phyloP scores from a whole-genome alignment of 2,113 vertebrate species.

The Dipodomys merriami region DNA sequence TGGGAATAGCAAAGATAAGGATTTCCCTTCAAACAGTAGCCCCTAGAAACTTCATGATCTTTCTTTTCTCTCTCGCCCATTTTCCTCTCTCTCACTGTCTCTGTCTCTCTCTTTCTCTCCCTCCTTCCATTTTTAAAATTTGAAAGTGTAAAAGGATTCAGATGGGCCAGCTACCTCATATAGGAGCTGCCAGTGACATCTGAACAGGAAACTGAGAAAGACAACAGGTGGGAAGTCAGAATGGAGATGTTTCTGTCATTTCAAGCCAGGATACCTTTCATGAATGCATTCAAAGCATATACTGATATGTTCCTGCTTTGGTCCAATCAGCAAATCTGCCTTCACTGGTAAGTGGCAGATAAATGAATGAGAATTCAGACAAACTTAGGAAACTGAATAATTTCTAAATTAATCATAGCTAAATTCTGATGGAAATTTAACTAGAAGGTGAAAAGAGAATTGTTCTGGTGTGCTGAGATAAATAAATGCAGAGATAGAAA shows the following conservation, averaged over 20 bases:
- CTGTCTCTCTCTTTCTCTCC: too few species aligned
- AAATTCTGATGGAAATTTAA: not conserved
- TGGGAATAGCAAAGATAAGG: not conserved
- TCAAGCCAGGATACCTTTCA: not conserved
- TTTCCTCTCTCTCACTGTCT: too few species aligned
- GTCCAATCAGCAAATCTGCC: not conserved
- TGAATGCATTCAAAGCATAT: not conserved
- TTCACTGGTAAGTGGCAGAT: not conserved
- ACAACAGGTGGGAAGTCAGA: not conserved
- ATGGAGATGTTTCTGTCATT: not conserved
- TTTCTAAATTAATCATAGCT: not conserved
- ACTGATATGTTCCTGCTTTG: not conserved
- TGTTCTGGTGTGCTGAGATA: not conserved
- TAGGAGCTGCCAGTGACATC: not conserved
- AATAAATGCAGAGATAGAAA: not conserved
- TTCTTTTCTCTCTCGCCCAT: too few species aligned
- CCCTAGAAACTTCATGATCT: not conserved
- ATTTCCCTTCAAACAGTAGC: not conserved
- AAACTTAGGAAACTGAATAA: not conserved
- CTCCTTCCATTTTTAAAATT: too few species aligned
- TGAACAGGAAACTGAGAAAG: not conserved
- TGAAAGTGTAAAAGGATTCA: not conserved
- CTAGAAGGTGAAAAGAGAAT: not conserved
- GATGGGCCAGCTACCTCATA: not conserved
- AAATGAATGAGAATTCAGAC: too few species aligned